Evolutionary conservation across 2,888 invertebrate genomes (phyloP), one percentile per base, ranked within the genome.

Genomic region (Nomada goodeniana): DNA sequence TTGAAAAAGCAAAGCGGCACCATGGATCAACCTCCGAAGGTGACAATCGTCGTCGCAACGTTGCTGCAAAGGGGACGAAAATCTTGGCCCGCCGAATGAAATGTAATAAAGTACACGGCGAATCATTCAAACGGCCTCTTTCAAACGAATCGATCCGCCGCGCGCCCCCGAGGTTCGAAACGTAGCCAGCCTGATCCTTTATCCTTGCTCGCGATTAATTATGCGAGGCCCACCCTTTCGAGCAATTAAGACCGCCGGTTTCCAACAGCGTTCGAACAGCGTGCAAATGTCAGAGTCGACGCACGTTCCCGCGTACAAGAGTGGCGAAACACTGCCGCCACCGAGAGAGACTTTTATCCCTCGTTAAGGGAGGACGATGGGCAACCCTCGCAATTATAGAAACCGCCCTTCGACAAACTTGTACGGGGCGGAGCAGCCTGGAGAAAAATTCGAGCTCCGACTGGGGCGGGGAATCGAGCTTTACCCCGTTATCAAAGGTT

Each of bases 371-470:
- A 69, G 53, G 63, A 73, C 71, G 74, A 55, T 75, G 74, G 70
- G 85, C 71, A 73, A 78, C 76, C 84, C 84, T 87, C 83, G 87
- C 84, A 89, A 88, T 89, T 89, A 87, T 70, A 86, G 85, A 86
- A 87, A 87, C 84, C 86, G 81, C 86, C 86, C 88, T 86, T 84
- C 75, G 76, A 55, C 83, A 70, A 78, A 75, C 67, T 75, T 68
- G 79, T 26, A 74, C 73, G 63, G 67, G 84, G 71, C 60, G 65
- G 57, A 77, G 57, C 47, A 7, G 71, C 59, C 75, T 52, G 72
- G 60, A 71, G 64, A 20, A 64, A 82, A 80, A 73, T 76, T 79
- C 64, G 59, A 64, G 47, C 79, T 52, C 26, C 71, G 52, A 53
- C 71, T 36, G 75, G 59, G 57, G 61, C 47, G 59, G 36, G 47